Evolutionary conservation across 2,888 invertebrate genomes (phyloP).

Genomic region (Caenorhabditis uteleia): DNA sequence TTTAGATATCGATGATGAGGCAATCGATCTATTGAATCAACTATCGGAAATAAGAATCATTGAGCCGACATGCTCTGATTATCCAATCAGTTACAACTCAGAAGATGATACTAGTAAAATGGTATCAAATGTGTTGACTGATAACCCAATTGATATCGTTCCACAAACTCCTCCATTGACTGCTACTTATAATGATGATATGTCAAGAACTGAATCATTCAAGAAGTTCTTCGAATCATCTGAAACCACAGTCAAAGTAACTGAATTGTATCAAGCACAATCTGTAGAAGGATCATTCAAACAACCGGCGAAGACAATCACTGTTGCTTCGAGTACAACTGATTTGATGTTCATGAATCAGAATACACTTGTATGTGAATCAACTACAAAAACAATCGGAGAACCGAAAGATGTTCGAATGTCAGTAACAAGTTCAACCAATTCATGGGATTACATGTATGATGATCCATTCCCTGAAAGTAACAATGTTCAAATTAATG

Average conservation of each 20-base stretch:
- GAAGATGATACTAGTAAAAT: constrained; percentile 24
- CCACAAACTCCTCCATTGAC: constrained; percentile 8
- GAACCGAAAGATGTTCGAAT: constrained; percentile 10
- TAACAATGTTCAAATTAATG: constrained; percentile 15
- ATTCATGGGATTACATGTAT: constrained; percentile 39
- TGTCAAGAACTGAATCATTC: constrained; percentile 38
- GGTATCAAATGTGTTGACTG: constrained; percentile 23
- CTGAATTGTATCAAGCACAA: constrained; percentile 34
- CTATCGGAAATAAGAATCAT: constrained; percentile 24
- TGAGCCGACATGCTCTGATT: constrained; percentile 10
- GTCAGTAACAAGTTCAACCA: constrained; percentile 26
- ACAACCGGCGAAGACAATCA: constrained; percentile 3
- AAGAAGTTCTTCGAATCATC: constrained; percentile 49
- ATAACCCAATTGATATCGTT: constrained; percentile 5
- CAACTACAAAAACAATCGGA: constrained; percentile 11
- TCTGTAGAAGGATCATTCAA: constrained; percentile 3
- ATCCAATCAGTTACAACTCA: constrained; percentile 17
- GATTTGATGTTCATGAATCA: constrained; percentile 28
- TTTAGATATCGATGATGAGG: constrained; percentile 33
- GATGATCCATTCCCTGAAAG: constrained; percentile 45
- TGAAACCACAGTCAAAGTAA: constrained; percentile 47
- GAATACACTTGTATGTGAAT: constrained; percentile 14
- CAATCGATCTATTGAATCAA: constrained; percentile 21
- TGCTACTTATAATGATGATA: constrained; percentile 43
- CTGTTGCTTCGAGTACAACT: constrained; percentile 24